These are phyloP conservation scores for Caenorhabditis plicata DNA, from an alignment of 2,888 invertebrate genomes.

Conservation along the genomic window DNA sequence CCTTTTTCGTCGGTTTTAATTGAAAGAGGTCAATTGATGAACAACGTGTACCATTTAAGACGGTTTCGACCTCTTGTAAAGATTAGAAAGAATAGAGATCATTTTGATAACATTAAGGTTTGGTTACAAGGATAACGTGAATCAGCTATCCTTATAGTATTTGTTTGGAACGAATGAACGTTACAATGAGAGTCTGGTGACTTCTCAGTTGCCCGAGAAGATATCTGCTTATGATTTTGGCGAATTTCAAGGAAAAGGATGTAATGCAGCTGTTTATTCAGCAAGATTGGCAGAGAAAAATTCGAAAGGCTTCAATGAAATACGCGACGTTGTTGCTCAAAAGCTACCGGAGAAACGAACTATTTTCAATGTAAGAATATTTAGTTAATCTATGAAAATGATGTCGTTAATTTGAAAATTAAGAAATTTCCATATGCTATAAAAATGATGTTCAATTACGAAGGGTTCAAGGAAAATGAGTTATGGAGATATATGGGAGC, in stretches of 20 bases:
- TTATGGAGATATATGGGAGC: constrained; percentile 77
- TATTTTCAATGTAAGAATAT: constrained; percentile 3
- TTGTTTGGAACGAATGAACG: constrained; percentile 48
- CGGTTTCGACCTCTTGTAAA: constrained; percentile 13
- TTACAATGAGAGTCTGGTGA: constrained; percentile 51
- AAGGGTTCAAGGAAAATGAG: constrained; percentile 74
- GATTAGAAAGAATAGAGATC: constrained; percentile 12
- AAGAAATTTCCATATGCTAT: constrained; percentile 72
- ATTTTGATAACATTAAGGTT: constrained; percentile 40
- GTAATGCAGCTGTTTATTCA: constrained; percentile 63
- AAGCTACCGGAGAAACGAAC: constrained; percentile 6
- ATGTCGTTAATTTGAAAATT: background rate
- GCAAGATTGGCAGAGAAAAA: constrained; percentile 14
- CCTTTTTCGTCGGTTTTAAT: constrained; percentile 40
- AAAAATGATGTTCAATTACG: constrained; percentile 90
- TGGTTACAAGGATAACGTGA: background rate
- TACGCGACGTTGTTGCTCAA: constrained; percentile 11
- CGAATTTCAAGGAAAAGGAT: constrained; percentile 56
- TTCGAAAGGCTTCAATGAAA: constrained; percentile 21
- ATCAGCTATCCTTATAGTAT: constrained; percentile 19
- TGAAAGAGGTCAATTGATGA: constrained; percentile 25
- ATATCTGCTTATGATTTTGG: constrained; percentile 61
- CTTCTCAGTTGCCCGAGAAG: constrained; percentile 37
- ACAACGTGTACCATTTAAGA: constrained; percentile 5
- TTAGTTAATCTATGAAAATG: constrained; percentile 1